These are phyloP conservation scores for Mythimna loreyi DNA, from an alignment of 2,888 invertebrate species.

Conservation along the genomic window DNA sequence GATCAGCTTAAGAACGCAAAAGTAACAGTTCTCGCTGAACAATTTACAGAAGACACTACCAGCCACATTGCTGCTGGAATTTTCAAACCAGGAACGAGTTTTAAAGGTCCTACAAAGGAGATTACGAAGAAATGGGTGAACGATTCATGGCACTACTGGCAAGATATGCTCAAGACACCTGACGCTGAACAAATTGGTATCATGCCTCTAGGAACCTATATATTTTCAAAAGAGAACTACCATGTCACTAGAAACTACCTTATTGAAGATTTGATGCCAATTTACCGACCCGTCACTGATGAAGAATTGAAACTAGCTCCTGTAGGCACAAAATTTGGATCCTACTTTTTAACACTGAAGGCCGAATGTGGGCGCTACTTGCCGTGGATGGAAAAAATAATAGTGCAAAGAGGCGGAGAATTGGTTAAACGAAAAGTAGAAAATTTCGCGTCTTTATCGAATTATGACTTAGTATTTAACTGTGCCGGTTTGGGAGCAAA, in stretches of 20 bases:
- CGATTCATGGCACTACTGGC: conserved; percentile 95
- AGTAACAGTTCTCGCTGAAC: conserved; percentile 94
- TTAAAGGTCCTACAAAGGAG: conserved; percentile 92
- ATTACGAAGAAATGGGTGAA: conserved; percentile 95
- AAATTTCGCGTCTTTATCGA: conserved; percentile 91
- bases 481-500: conserved; percentile 97
- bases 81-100: conserved; percentile 95
- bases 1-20: conserved; percentile 92
- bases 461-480: conserved; percentile 95
- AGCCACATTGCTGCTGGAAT: conserved; percentile 97
- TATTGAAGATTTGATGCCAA: conserved; percentile 94
- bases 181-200: conserved; percentile 94
- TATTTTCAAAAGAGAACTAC: conserved; percentile 93
- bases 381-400: conserved; percentile 95
- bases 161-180: conserved; percentile 91
- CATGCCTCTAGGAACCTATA: conserved; percentile 94
- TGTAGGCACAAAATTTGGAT: conserved; percentile 95
- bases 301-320: conserved; percentile 94
- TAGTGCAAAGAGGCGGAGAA: conserved; percentile 90
- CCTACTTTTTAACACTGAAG: conserved; percentile 94
- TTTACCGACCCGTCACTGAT: conserved; percentile 93
- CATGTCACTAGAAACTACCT: conserved; percentile 94
- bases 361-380: conserved; percentile 94
- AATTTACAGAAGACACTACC: conserved; percentile 94
- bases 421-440: conserved; percentile 90